phyloP scores from a whole-genome alignment of 2,888 invertebrate species.

The Conomelus anceps region DNA sequence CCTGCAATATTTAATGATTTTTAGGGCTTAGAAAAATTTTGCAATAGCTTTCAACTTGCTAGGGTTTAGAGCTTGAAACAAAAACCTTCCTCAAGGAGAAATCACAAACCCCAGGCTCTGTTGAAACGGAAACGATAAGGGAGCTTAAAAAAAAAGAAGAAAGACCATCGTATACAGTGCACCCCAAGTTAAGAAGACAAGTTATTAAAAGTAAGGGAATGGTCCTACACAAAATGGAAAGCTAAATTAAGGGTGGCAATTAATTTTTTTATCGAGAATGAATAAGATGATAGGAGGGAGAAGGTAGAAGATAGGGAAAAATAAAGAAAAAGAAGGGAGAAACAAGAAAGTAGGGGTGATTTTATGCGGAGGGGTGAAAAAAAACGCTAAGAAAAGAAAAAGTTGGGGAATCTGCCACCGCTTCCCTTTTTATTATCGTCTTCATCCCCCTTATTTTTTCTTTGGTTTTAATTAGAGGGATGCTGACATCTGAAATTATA shows the following conservation, averaged over 20 bases:
- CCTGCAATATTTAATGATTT: too few species aligned
- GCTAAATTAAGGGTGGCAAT: not conserved
- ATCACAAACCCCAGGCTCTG: not conserved
- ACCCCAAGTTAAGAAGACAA: not conserved
- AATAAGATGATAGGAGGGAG: not conserved
- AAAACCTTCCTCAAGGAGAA: not conserved
- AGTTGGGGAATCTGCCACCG: not conserved
- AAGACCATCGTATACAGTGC: not conserved
- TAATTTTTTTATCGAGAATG: not conserved
- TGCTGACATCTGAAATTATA: slow-evolving; percentile 15
- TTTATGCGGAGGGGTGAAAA: not conserved
- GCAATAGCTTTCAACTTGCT: too few species aligned
- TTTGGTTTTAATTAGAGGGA: slow-evolving; percentile 15
- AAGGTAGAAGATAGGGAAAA: not conserved
- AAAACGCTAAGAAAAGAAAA: not conserved
- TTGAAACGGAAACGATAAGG: not conserved
- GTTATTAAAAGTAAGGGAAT: not conserved
- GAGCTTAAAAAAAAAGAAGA: not conserved
- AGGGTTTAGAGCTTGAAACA: too few species aligned
- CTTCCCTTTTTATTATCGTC: slow-evolving; percentile 17
- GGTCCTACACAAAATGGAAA: not conserved
- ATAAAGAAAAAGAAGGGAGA: not conserved
- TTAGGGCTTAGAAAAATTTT: too few species aligned
- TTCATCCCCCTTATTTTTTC: not conserved
- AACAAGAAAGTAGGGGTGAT: not conserved